phyloP scores from a whole-genome alignment of 2,888 invertebrate species.

The Parnassius orleans region DNA sequence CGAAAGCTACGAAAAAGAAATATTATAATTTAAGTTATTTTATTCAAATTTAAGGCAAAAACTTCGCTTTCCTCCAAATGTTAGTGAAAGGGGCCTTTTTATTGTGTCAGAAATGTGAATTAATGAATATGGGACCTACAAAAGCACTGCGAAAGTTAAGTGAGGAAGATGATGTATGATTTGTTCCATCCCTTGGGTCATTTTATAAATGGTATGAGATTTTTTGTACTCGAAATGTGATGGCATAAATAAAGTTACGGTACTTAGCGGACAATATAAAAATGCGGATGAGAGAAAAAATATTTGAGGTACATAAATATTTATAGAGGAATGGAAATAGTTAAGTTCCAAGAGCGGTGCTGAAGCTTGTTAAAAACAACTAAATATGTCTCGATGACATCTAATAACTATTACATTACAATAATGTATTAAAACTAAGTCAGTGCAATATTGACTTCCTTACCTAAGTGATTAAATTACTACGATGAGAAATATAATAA shows the following conservation, averaged over 20 bases:
- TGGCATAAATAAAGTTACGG: slow-evolving; percentile 9
- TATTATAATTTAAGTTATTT: not conserved
- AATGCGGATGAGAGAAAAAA: not conserved
- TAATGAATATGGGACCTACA: slow-evolving; percentile 23
- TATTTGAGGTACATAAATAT: too few species aligned
- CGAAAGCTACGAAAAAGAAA: too few species aligned
- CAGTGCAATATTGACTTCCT: too few species aligned
- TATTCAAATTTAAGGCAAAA: slow-evolving; percentile 16
- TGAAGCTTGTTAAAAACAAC: too few species aligned
- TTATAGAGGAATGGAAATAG: too few species aligned
- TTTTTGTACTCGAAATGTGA: slow-evolving; percentile 22
- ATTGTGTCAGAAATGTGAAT: slow-evolving; percentile 25
- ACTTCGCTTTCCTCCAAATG: slow-evolving; percentile 16
- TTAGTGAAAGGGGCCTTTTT: slow-evolving; percentile 23
- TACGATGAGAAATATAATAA: too few species aligned
- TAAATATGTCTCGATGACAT: too few species aligned
- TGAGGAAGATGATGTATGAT: slow-evolving; percentile 25
- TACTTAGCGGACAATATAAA: slow-evolving; percentile 4
- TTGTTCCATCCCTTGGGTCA: slow-evolving; percentile 25
- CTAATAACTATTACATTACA: too few species aligned
- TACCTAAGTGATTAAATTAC: too few species aligned
- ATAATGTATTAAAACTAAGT: too few species aligned
- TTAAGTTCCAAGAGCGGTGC: too few species aligned
- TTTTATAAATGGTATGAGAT: slow-evolving; percentile 23
- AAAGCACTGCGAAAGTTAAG: slow-evolving; percentile 29